These are phyloP conservation scores for Rhinogobio ventralis DNA, from an alignment of 2,797 vertebrate species.

Conservation along the genomic window DNA sequence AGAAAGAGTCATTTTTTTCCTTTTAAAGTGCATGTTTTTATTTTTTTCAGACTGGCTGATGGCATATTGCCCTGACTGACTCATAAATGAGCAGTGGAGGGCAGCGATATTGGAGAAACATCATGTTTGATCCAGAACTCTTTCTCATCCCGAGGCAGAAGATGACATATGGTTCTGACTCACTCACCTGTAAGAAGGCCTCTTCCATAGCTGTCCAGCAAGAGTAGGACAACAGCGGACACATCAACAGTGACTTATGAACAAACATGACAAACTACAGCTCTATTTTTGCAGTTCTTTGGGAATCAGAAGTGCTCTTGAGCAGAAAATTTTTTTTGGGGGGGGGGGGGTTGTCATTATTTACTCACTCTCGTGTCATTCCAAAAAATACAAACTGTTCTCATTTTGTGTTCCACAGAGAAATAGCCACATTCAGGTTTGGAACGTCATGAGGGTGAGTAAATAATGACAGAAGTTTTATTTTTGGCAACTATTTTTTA, in stretches of 20 bases:
- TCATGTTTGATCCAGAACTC: conserved; percentile 32
- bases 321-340: neutral
- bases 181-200: conserved; percentile 57
- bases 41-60: conserved; percentile 10
- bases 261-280: conserved; percentile 63
- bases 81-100: conserved; percentile 18
- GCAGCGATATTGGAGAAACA: conserved; percentile 47
- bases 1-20: neutral
- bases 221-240: conserved; percentile 51
- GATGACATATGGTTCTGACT: conserved; percentile 54
- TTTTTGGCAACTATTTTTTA: neutral
- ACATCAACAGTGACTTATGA: conserved; percentile 58
- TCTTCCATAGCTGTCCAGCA: conserved; percentile 44
- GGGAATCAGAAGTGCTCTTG: conserved; percentile 50
- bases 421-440: neutral
- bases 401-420: neutral
- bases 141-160: conserved; percentile 34
- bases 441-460: neutral
- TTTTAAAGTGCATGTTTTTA: conserved; percentile 10
- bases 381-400: neutral
- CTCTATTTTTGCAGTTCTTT: conserved; percentile 54
- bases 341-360: neutral
- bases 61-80: conserved; percentile 33
- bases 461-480: conserved; percentile 6
- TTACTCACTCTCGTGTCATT: neutral